phyloP scores from a whole-genome alignment of 1,140 invertebrate genomes.

The Idris sp. region DNA sequence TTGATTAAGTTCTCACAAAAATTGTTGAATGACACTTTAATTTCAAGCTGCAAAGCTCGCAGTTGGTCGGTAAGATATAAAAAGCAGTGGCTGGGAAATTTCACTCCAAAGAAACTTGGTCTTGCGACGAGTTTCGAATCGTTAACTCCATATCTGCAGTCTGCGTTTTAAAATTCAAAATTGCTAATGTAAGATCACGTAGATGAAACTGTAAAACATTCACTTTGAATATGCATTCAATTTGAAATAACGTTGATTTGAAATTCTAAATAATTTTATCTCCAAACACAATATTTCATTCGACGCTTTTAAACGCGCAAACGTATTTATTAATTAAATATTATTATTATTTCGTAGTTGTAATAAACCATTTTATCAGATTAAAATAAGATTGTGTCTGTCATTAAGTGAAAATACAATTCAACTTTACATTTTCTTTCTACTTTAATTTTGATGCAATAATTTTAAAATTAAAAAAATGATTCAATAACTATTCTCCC shows the following conservation, averaged over 20 bases:
- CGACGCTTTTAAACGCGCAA: background rate
- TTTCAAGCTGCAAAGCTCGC: slow-evolving; percentile 9
- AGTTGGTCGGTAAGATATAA: background rate
- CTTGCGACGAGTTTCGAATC: slow-evolving; percentile 27
- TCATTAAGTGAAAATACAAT: no score
- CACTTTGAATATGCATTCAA: slow-evolving; percentile 38
- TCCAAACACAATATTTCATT: slow-evolving; percentile 13
- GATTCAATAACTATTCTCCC: no score
- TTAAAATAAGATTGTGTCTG: no score
- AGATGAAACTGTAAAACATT: slow-evolving; percentile 38
- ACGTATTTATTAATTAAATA: background rate
- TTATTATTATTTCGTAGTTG: no score
- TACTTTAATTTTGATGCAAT: no score
- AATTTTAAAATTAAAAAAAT: no score
- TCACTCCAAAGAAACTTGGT: slow-evolving; percentile 16
- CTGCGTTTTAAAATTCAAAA: slow-evolving; percentile 29
- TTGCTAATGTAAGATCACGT: slow-evolving; percentile 37
- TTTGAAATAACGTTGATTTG: slow-evolving; percentile 27
- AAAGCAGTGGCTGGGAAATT: background rate
- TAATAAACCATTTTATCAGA: no score
- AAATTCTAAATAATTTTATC: slow-evolving; percentile 27
- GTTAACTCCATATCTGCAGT: slow-evolving; percentile 20
- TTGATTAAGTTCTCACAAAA: no score
- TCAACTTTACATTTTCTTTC: no score
- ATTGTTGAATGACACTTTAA: slow-evolving; percentile 10